Evolutionary conservation across 2,113 vertebrate genomes (phyloP), one percentile per base, ranked within the genome.

Genomic region (Larimichthys polyactis): DNA sequence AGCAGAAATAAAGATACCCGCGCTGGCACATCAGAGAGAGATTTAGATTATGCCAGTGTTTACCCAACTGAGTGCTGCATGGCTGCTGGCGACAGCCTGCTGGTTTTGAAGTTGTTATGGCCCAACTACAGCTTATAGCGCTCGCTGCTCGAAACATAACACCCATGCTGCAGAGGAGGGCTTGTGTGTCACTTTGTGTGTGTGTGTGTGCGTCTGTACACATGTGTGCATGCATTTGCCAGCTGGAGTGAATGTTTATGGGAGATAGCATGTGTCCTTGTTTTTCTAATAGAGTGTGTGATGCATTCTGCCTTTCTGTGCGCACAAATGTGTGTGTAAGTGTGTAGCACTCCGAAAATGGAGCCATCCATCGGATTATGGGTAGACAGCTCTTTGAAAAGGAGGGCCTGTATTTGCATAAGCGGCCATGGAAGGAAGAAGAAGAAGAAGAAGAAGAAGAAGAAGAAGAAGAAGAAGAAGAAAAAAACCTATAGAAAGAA

Each of bases 301-400:
- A 71, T 79, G 62, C 78, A 62, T 72, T 58, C 49, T 43, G 75
- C 48, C 63, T 72, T 66, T 58, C 22, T 62, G 54, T 36, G 83
- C 22, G 49, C 27, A 43, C 16, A 60, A 32, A 32, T 54, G 32
- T 82, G 74, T 78, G 78, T 75, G 78, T 74, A 52, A 66, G 69
- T 76, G 66, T 88, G 84, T 29, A 58, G 59, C 29, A 57, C 82
- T 57, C 16, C 4, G 79, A 89, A 93, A 93, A 94, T 92, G 92
- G 92, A 94, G 92, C 91, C 91, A 92, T 94, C 91, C 91, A 72
- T 90, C 68, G 89, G 93, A 94, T 94, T 94, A 93, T 84, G 91
- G 82, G 82, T 58, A 87, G 92, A 93, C 91, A 89, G 94, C 82
- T 91, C 87, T 90, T 90, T 90, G 82, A 92, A 92, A 91, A 92